Percentiles rank a stretch among this genome's conserved stretches.
These are phyloP conservation scores for Malthinus flaveolus DNA, from an alignment of 2,888 invertebrate genomes.

Conservation along the genomic window DNA sequence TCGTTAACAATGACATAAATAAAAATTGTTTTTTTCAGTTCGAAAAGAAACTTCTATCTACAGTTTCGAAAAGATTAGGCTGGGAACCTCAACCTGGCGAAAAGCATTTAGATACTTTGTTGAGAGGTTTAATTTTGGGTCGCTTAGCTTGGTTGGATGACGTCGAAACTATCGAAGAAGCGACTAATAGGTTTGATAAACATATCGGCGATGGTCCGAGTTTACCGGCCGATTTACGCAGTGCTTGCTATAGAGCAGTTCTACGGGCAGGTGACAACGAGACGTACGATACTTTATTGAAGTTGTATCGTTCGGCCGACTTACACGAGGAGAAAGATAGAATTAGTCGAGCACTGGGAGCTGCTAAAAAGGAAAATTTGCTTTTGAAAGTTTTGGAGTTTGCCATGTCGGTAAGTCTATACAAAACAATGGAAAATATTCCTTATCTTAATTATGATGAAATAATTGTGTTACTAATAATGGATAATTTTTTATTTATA, in stretches of 20 bases:
- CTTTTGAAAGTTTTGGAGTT: slow-evolving; percentile 78
- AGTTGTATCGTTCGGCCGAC: slow-evolving; percentile 81
- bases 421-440: neutral
- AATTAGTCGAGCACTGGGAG: slow-evolving; percentile 82
- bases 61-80: slow-evolving; percentile 74
- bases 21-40: slow-evolving; percentile 55
- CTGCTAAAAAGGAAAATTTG: slow-evolving; percentile 71
- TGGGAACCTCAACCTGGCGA: slow-evolving; percentile 85
- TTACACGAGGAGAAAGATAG: slow-evolving; percentile 93
- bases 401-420: slow-evolving; percentile 55
- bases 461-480: neutral
- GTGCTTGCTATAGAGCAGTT: slow-evolving; percentile 85
- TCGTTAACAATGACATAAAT: neutral
- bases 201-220: slow-evolving; percentile 65
- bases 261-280: slow-evolving; percentile 68
- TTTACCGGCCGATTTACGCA: slow-evolving; percentile 84
- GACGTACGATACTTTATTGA: slow-evolving; percentile 77
- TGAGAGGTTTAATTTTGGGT: slow-evolving; percentile 82
- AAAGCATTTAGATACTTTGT: slow-evolving; percentile 82
- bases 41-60: slow-evolving; percentile 72
- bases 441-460: neutral
- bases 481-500: neutral
- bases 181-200: slow-evolving; percentile 68
- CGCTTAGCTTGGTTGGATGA: slow-evolving; percentile 83
- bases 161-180: slow-evolving; percentile 75